These are phyloP conservation scores for Arenaria interpres DNA, from an alignment of 2,113 vertebrate genomes.

Conservation along the genomic window DNA sequence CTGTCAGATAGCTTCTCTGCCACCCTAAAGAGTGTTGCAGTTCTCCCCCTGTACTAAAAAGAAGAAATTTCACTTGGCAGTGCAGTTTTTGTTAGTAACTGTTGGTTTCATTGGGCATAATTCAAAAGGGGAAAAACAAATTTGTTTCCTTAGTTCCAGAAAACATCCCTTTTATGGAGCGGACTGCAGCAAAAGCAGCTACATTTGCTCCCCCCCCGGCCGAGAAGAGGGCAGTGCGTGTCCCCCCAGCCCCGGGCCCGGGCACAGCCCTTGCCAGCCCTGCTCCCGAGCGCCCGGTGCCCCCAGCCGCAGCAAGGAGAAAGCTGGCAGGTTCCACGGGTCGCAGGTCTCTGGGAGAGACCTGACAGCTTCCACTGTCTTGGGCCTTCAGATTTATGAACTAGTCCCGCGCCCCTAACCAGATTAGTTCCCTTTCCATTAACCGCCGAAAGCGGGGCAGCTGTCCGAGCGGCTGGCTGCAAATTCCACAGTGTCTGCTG, in stretches of 20 bases:
- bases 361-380: constrained; percentile 78
- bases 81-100: background rate
- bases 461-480: constrained; percentile 87
- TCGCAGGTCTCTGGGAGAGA: constrained; percentile 61
- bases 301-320: constrained; percentile 66
- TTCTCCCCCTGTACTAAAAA: background rate
- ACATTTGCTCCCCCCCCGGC: background rate
- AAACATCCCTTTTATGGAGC: background rate
- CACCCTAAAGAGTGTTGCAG: background rate
- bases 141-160: background rate
- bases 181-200: background rate
- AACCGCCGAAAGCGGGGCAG: constrained; percentile 86
- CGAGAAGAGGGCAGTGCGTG: background rate
- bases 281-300: constrained; percentile 6
- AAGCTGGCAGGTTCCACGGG: constrained; percentile 76
- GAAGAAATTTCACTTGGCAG: background rate
- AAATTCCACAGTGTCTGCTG: constrained; percentile 84
- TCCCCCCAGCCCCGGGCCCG: background rate
- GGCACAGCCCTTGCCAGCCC: no score
- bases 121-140: background rate
- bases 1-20: background rate
- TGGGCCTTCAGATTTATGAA: constrained; percentile 76
- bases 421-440: constrained; percentile 85
- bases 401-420: constrained; percentile 81
- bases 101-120: background rate